phyloP scores from a whole-genome alignment of 2,797 vertebrate species.

The Hippocampus kuda region DNA sequence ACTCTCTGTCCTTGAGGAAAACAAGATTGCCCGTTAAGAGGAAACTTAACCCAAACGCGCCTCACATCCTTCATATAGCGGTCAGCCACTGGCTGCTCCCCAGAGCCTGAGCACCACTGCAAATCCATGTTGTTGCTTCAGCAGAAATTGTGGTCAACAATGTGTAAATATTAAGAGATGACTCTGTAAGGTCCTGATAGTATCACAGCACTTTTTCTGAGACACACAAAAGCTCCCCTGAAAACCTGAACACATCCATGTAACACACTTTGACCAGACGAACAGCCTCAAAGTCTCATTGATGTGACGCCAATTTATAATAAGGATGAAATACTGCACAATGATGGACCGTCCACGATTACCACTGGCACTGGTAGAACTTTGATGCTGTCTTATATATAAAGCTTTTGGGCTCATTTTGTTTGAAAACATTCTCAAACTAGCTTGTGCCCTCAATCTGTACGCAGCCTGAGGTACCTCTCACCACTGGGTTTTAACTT shows the following conservation, averaged over 20 bases:
- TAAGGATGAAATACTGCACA: too few species aligned
- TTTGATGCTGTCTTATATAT: not conserved
- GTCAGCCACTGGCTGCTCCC: conserved; percentile 14
- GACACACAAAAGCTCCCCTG: not conserved
- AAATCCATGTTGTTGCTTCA: conserved; percentile 12
- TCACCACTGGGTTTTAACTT: not conserved
- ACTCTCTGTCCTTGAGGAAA: not conserved
- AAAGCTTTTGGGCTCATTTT: not conserved
- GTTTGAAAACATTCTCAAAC: not conserved
- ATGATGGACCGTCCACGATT: too few species aligned
- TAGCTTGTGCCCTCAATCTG: not conserved
- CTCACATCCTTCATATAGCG: not conserved
- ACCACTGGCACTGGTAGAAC: too few species aligned
- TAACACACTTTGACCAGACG: too few species aligned
- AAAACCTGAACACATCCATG: too few species aligned
- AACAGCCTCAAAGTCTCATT: too few species aligned
- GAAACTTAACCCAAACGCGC: not conserved
- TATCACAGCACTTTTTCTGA: not conserved
- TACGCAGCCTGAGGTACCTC: not conserved
- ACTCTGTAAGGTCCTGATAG: not conserved
- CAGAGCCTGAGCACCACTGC: not conserved
- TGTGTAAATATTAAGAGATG: not conserved
- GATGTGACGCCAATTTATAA: too few species aligned
- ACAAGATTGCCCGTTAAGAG: not conserved
- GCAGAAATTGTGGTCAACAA: conserved; percentile 1